Percentiles rank a stretch among this genome's conserved stretches.
These are phyloP conservation scores for Heliangelus exortis DNA, from an alignment of 2,797 vertebrate species.

Conservation along the genomic window DNA sequence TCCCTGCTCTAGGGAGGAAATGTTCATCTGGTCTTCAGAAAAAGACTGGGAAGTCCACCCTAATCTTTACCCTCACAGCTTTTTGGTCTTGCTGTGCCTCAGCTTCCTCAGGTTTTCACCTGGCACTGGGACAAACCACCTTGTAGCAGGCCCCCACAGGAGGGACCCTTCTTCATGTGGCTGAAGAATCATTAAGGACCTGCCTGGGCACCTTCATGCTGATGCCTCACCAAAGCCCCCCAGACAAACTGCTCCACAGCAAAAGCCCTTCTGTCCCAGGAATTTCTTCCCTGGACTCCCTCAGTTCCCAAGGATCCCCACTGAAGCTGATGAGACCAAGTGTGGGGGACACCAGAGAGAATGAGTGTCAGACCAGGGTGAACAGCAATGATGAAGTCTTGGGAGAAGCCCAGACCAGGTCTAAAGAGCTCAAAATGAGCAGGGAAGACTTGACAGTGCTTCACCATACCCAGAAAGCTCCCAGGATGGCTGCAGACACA, in stretches of 20 bases:
- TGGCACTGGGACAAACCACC: neutral
- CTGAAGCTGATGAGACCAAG: neutral
- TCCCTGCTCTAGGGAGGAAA: neutral
- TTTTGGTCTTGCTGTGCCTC: neutral
- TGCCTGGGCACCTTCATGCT: neutral
- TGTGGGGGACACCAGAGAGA: neutral
- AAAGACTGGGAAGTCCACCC: neutral
- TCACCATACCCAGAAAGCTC: neutral
- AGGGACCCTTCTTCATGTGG: neutral
- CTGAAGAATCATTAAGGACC: neutral
- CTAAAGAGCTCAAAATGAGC: neutral
- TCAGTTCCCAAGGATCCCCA: accelerated
- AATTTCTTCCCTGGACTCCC: neutral
- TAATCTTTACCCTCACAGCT: accelerated
- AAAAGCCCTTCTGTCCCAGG: neutral
- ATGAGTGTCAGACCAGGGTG: neutral
- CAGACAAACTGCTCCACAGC: neutral
- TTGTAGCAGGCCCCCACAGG: neutral
- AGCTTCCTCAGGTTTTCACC: neutral
- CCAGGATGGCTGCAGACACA: neutral
- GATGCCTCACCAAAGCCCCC: neutral
- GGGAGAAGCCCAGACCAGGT: neutral
- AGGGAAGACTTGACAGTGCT: neutral
- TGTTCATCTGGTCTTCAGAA: neutral
- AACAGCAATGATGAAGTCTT: neutral